Conservation (phyloP, 2,113 vertebrate genomes). For the Gambusia affinis region DNA sequence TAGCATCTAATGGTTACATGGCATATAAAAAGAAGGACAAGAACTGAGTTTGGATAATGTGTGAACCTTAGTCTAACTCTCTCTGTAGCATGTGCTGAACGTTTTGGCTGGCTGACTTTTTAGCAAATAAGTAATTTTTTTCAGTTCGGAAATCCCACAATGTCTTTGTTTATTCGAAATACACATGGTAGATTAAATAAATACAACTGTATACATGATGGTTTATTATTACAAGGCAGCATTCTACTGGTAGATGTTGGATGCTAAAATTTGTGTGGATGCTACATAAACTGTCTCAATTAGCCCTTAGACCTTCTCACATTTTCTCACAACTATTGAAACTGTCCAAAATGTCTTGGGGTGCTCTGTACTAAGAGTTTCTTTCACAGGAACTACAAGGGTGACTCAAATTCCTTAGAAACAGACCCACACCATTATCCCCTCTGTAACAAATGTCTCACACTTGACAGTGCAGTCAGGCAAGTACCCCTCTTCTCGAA, state of each 20-base stretch:
- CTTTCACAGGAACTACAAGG: background rate
- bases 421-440: background rate
- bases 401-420: background rate
- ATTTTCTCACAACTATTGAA: background rate
- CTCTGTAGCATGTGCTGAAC: background rate
- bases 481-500: background rate
- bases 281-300: background rate
- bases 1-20: slow-evolving; percentile 49
- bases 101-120: background rate
- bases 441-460: too few species aligned
- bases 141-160: background rate
- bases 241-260: background rate
- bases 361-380: background rate
- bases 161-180: background rate
- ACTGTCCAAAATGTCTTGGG: background rate
- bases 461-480: background rate
- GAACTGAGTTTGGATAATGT: slow-evolving; percentile 24
- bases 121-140: background rate
- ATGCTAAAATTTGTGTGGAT: background rate
- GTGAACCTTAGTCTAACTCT: slow-evolving; percentile 8
- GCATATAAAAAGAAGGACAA: slow-evolving; percentile 41
- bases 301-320: background rate
- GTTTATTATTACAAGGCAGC: background rate
- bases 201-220: too few species aligned
- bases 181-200: too few species aligned